Conservation (phyloP, 2,888 invertebrate species). For the Rhagophthalmus giganteus region DNA sequence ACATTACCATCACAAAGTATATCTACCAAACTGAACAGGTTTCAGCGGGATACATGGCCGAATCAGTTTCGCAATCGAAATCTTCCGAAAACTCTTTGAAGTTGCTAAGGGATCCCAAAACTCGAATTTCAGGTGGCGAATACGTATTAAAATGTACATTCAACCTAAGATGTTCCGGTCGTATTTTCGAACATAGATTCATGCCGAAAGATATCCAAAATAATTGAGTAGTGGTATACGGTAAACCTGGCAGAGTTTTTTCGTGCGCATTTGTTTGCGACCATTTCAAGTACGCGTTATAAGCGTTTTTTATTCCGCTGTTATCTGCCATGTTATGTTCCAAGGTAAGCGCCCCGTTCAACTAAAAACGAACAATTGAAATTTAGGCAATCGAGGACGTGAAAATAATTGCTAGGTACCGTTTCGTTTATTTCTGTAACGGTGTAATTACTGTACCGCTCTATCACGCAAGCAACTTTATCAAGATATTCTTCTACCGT, state of each 20-base stretch:
- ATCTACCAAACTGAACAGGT: slow-evolving; percentile 66
- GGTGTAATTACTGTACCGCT: slow-evolving; percentile 86
- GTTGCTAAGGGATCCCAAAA: slow-evolving; percentile 66
- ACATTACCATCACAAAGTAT: no score
- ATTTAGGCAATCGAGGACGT: neutral
- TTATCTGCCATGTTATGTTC: slow-evolving; percentile 96
- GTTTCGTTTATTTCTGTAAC: slow-evolving; percentile 64
- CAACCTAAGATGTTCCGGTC: slow-evolving; percentile 67
- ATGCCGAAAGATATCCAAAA: slow-evolving; percentile 86
- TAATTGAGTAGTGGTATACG: slow-evolving; percentile 68
- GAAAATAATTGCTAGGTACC: slow-evolving; percentile 50
- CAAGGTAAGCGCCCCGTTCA: slow-evolving; percentile 89
- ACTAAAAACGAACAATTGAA: slow-evolving; percentile 54
- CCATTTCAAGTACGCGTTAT: slow-evolving; percentile 81
- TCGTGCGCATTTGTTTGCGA: slow-evolving; percentile 65
- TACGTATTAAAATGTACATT: slow-evolving; percentile 78
- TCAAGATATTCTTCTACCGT: slow-evolving; percentile 77
- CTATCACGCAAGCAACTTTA: slow-evolving; percentile 81
- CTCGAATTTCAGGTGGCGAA: slow-evolving; percentile 67
- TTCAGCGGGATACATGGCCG: slow-evolving; percentile 64
- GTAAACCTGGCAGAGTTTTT: slow-evolving; percentile 66
- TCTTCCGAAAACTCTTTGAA: slow-evolving; percentile 63
- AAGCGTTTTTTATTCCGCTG: slow-evolving; percentile 89
- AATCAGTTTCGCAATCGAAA: slow-evolving; percentile 63
- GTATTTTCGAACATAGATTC: slow-evolving; percentile 85